Base-by-base conservation (phyloP, 2,797 vertebrate genomes). In the Helicolenus hilgendorfi region DNA sequence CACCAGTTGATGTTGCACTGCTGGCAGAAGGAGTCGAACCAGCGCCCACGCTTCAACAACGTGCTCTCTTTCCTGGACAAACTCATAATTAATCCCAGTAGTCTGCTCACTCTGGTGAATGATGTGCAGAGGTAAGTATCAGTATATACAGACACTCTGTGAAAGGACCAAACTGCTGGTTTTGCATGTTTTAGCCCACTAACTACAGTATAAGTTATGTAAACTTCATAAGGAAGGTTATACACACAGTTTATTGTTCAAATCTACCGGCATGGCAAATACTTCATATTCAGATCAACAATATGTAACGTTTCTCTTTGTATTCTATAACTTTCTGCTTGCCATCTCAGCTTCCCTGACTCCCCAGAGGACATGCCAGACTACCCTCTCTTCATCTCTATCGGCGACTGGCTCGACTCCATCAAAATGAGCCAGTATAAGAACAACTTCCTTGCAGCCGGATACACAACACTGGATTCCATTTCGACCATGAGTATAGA, bases 401-500 rank as follows among this genome's bases (percentile, higher is more conserved):
- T 99, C 6, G 98, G 98, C 67, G 99, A 99, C 95, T 99, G 99
- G 99, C 97, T 99, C 69, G 99, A 99, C 95, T 99, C 99, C 86
- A 99, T 99, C 96, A 99, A 99, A 97, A 99, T 99, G 99, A 98
- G 98, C 95, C 99, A 99, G 92, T 99, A 99, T 93, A 99, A 99
- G 96, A 99, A 97, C 96, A 99, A 98, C 96, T 99, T 99, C 96
- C 98, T 99, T 93, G 98, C 98, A 88, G 98, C 98, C 69, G 99
- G 99, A 89, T 99, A 98, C 97, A 99, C 98, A 49, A 99, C 98
- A 55, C 97, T 99, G 98, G 99, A 99, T 95, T 97, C 98, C 89
- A 98, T 98, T 94, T 97, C 97, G 49, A 96, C 95, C 87, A 98
- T 98, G 97, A 97, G 90, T 76, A 95, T 96, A 95, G 97, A 98